A percentile compares a stretch with the other conserved stretches of the same genome.
Conservation (phyloP, 1,140 invertebrate species). For the Globodera ellingtonae region DNA sequence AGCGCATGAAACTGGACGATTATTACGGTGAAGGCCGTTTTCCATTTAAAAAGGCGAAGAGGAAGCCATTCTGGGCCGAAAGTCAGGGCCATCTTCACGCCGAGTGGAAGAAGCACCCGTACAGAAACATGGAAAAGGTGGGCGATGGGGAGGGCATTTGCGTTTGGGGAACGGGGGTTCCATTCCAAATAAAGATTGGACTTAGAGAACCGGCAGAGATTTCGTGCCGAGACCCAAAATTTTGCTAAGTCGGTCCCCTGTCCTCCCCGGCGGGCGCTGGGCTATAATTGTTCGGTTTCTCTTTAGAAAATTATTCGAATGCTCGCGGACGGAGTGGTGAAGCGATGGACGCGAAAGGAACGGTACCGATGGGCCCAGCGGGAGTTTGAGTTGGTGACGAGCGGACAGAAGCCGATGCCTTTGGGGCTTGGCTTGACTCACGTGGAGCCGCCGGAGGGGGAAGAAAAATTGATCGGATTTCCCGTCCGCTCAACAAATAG, state of each 20-base stretch:
- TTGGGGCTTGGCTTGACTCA: slow-evolving; percentile 58
- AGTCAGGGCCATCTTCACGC: slow-evolving; percentile 52
- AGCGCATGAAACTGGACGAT: slow-evolving; percentile 61
- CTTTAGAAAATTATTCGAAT: slow-evolving; percentile 57
- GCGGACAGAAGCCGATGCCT: slow-evolving; percentile 53
- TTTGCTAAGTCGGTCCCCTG: too few species aligned
- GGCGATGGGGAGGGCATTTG: neutral
- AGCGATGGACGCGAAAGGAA: slow-evolving; percentile 61
- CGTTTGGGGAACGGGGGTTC: too few species aligned
- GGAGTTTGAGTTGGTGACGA: slow-evolving; percentile 44
- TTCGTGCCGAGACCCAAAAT: too few species aligned
- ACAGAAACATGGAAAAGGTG: slow-evolving; percentile 62
- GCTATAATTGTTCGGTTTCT: neutral
- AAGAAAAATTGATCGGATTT: slow-evolving; percentile 6
- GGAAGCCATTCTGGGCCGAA: slow-evolving; percentile 56
- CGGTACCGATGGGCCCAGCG: slow-evolving; percentile 41
- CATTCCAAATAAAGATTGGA: too few species aligned
- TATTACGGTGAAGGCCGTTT: slow-evolving; percentile 64
- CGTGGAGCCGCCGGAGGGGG: slow-evolving; percentile 49
- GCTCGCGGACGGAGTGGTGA: slow-evolving; percentile 55
- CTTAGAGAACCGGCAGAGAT: too few species aligned
- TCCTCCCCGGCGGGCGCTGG: too few species aligned
- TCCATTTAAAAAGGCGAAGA: slow-evolving; percentile 54
- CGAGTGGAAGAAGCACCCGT: slow-evolving; percentile 63
- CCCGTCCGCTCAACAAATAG: too few species aligned